Evolutionary conservation across 2,888 invertebrate species (phyloP), one percentile per base, ranked within the genome.

Genomic region (Argyra leucocephala): DNA sequence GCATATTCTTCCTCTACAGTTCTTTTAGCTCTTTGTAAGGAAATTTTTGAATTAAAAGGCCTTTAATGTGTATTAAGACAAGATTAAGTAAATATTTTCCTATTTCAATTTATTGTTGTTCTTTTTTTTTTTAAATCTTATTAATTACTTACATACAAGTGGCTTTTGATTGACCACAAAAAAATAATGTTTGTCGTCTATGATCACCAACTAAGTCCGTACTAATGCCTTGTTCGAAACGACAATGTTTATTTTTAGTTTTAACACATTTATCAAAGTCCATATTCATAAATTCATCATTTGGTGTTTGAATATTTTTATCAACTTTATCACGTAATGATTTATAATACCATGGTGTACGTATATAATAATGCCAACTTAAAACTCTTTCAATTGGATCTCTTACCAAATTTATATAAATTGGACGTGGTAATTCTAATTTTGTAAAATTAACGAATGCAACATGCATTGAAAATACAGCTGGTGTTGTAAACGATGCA

Each of bases 361-460:
- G 81, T 3, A 93, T 88, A 79, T 93, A 93, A 77, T 93, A 93
- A 77, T 93, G 93, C 93, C 93, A 93, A 7, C 92, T 93, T 73
- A 93, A 92, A 7, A 93, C 88, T 26, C 94, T 83, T 77, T 94
- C 94, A 37, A 94, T 87, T 0, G 94, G 94, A 80, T 94, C 93
- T 18, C 94, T 84, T 1, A 94, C 91, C 70, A 94, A 81, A 81
- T 94, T 94, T 70, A 94, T 88, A 79, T 93, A 94, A 73, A 93
- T 92, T 1, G 93, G 93, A 73, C 87, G 85, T 0, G 91, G 90
- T 71, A 88, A 82, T 63, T 88, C 86, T 75, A 84, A 89, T 71
- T 88, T 86, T 22, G 91, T 89, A 72, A 94, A 91, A 77, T 94
- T 93, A 15, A 93, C 88, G 78, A 90, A 91, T 76, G 92, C 93